Evolutionary conservation across 2,888 invertebrate genomes (phyloP).

Genomic region (Lepidocyrtoides sp.): DNA sequence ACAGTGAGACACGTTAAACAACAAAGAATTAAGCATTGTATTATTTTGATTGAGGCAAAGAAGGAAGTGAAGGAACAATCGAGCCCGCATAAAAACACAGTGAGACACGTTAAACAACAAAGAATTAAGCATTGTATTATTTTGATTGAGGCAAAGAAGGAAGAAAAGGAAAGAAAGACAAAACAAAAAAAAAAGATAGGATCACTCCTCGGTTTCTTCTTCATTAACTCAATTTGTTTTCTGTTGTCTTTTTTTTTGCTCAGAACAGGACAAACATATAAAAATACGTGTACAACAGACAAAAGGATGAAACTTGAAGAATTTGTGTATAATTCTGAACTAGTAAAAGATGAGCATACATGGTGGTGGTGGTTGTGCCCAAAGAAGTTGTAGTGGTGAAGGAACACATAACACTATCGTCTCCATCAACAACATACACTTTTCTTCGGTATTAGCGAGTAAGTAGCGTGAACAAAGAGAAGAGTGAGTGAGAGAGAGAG

Average conservation of each 20-base stretch:
- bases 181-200: neutral
- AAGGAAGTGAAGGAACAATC: neutral
- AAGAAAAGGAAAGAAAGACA: neutral
- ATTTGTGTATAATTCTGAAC: constrained; percentile 18
- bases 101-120: no score
- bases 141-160: neutral
- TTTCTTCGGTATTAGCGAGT: no score
- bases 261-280: neutral
- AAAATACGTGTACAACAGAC: no score
- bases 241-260: neutral
- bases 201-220: neutral
- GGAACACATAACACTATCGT: neutral
- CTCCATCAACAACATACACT: neutral
- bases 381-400: neutral
- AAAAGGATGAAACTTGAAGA: constrained; percentile 32
- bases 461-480: constrained; percentile 42
- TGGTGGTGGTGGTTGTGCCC: neutral
- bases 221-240: constrained; percentile 31
- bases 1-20: no score
- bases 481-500: neutral
- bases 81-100: no score
- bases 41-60: neutral
- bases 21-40: no score
- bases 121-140: no score
- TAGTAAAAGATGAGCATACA: neutral